phyloP scores from a whole-genome alignment of 2,888 invertebrate genomes.

The Ophion ellenae region DNA sequence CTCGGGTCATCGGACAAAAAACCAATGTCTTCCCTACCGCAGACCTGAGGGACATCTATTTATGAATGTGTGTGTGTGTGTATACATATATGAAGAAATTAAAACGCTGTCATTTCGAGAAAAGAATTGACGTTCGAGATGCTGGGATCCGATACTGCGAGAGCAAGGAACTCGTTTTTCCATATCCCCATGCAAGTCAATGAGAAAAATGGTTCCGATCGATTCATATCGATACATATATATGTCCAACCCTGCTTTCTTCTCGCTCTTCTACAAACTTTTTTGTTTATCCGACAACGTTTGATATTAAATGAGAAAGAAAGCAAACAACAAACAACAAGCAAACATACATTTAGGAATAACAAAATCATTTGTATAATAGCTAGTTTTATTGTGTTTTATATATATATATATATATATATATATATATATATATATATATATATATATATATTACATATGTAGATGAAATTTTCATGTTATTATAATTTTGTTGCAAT shows the following conservation, averaged over 20 bases:
- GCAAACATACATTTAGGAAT: no score
- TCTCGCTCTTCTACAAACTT: neutral
- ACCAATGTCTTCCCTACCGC: conserved; percentile 42
- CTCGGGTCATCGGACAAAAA: conserved; percentile 61
- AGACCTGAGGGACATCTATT: conserved; percentile 56
- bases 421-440: no score
- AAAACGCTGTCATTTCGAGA: conserved; percentile 9
- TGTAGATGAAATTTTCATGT: no score
- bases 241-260: neutral
- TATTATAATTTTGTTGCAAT: no score
- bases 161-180: conserved; percentile 3
- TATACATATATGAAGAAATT: conserved; percentile 2
- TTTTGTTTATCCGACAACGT: neutral
- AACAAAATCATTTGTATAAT: no score
- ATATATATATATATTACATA: no score
- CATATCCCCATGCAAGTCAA: neutral
- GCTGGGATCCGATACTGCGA: neutral
- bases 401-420: no score
- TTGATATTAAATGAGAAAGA: no score
- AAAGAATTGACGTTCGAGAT: neutral
- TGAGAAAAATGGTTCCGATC: neutral
- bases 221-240: neutral
- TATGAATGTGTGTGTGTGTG: conserved; percentile 48
- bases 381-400: no score
- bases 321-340: no score